These are phyloP conservation scores for Bombus pascuorum DNA, from an alignment of 1,140 invertebrate genomes.

Conservation along the genomic window DNA sequence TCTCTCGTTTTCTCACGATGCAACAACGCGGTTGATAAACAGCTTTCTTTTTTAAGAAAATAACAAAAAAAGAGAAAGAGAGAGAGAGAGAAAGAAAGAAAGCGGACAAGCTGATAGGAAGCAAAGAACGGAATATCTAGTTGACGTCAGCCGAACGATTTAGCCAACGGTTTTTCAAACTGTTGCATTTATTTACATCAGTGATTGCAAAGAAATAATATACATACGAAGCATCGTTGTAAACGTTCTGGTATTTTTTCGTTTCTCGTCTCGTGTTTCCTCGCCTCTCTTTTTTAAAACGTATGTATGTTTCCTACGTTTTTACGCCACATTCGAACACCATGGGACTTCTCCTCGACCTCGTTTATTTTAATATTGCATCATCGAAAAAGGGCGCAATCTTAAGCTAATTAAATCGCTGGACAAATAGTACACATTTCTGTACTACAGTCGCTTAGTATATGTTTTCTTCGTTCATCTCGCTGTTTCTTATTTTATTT, in stretches of 20 bases:
- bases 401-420: slow-evolving; percentile 31
- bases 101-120: background rate
- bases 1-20: background rate
- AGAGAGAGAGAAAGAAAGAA: no score
- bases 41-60: background rate
- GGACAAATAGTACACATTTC: background rate
- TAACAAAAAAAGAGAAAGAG: no score
- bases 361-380: slow-evolving; percentile 13
- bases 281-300: background rate
- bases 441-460: background rate
- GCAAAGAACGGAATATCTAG: slow-evolving; percentile 23
- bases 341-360: background rate
- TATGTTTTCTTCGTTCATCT: background rate
- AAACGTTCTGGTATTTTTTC: slow-evolving; percentile 37
- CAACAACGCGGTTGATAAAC: background rate
- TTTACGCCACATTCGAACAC: background rate
- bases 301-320: no score
- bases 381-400: slow-evolving; percentile 15
- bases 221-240: slow-evolving; percentile 65
- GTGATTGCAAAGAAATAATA: slow-evolving; percentile 60
- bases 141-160: background rate
- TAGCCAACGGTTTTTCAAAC: slow-evolving; percentile 33
- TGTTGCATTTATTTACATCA: slow-evolving; percentile 61
- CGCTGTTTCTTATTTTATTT: no score
- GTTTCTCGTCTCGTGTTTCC: slow-evolving; percentile 1